Evolutionary conservation across 2,797 vertebrate species (phyloP).

Genomic region (Schizopygopsis pylzovi): DNA sequence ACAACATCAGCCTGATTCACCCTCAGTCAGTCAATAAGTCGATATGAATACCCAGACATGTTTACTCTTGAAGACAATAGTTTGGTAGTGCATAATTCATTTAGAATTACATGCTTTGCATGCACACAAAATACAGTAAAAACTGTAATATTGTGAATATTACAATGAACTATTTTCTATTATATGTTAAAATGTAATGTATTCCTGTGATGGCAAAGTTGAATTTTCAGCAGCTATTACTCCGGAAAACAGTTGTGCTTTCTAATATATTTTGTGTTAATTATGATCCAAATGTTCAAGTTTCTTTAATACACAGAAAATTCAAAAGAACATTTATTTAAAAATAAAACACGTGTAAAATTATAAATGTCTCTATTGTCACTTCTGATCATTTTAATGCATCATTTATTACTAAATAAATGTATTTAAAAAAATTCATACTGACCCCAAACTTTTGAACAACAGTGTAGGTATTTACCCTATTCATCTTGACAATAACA

Average conservation of each 20-base stretch:
- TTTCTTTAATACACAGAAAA: background rate
- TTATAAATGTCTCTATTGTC: background rate
- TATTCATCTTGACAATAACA: conserved; percentile 94
- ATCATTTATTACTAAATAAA: background rate
- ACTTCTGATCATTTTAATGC: background rate
- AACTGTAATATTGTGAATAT: background rate
- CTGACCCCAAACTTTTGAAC: background rate
- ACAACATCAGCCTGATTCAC: background rate
- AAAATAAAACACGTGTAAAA: background rate
- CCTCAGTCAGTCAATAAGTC: background rate
- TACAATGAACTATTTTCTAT: background rate
- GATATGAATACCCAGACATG: background rate
- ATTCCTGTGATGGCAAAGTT: background rate
- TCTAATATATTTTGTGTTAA: background rate
- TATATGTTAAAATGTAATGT: background rate
- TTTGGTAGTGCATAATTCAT: background rate
- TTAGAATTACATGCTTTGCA: background rate
- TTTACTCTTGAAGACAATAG: background rate
- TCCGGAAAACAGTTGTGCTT: background rate
- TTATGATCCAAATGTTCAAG: background rate
- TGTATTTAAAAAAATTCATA: background rate
- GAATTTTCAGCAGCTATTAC: background rate
- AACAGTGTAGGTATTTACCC: conserved; percentile 78
- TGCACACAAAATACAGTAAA: background rate
- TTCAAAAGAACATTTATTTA: background rate